Base-by-base conservation (phyloP, 2,888 invertebrate genomes). In the Rutpela maculata region DNA sequence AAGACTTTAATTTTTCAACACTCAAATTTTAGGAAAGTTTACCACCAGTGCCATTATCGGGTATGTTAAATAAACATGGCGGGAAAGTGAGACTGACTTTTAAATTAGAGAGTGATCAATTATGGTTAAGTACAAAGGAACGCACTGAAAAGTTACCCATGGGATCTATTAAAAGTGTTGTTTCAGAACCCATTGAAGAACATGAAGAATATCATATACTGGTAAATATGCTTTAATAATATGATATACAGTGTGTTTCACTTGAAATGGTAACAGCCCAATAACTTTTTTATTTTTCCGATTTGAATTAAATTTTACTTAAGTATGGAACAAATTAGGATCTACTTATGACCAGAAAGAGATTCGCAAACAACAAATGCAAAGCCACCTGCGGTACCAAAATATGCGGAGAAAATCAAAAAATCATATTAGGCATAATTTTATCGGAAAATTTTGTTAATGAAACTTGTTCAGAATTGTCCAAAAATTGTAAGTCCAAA, bases 91-190 rank as follows among this genome's bases (percentile, higher is more conserved):
- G 97, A 84, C 92, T 98, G 78, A 97, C 97, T 65, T 98, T 98
- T 89, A 98, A 98, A 91, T 92, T 97, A 85, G 97, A 97, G 88
- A 92, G 93, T 82, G 97, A 98, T 88, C 96, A 97, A 89, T 91
- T 97, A 17, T 97, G 97, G 97, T 93, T 97, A 62, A 97, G 97
- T 76, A 97, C 97, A 65, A 97, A 97, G 90, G 97, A 98, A 89
- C 92, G 97, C 84, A 98, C 98, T 77, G 97, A 97, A 85, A 98
- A 97, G 91, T 92, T 98, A 86, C 94, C 95, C 81, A 97, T 98
- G 95, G 95, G 94, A 85, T 95, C 96, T 72, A 97, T 98, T 85
- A 96, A 96, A 91, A 94, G 94, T 90, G 93, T 95, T 84, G 91
- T 93, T 86, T 93, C 93, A 75, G 97, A 98, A 91, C 93, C 97